Evolutionary conservation across 2,888 invertebrate species (phyloP).

Genomic region (Apeira syringaria): DNA sequence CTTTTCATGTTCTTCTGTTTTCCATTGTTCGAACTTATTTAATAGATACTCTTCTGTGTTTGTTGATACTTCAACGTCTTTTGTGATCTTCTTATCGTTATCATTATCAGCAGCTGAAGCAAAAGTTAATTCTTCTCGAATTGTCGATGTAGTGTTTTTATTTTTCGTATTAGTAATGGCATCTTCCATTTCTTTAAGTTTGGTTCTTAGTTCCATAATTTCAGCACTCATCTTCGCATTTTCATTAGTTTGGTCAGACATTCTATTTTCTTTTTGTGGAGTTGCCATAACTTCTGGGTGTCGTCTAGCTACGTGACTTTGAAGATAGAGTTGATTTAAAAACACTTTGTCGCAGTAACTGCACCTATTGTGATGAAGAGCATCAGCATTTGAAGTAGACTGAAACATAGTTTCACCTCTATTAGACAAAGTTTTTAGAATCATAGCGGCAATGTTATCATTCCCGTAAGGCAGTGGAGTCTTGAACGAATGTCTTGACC

Average conservation of each 20-base stretch:
- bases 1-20: slow-evolving; percentile 78
- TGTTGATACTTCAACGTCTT: slow-evolving; percentile 62
- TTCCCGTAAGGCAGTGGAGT: slow-evolving; percentile 63
- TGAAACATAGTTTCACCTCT: slow-evolving; percentile 58
- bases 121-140: slow-evolving; percentile 20
- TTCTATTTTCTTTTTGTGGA: slow-evolving; percentile 55
- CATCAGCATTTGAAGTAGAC: slow-evolving; percentile 49
- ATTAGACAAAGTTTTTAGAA: slow-evolving; percentile 67
- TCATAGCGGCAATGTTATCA: slow-evolving; percentile 75
- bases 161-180: slow-evolving; percentile 43
- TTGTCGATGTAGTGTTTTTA: slow-evolving; percentile 24
- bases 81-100: slow-evolving; percentile 41
- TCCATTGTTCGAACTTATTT: slow-evolving; percentile 77
- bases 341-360: slow-evolving; percentile 87
- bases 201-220: slow-evolving; percentile 69
- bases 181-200: slow-evolving; percentile 75
- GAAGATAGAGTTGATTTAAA: slow-evolving; percentile 85
- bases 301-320: slow-evolving; percentile 85
- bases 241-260: slow-evolving; percentile 58
- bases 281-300: slow-evolving; percentile 67
- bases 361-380: slow-evolving; percentile 82
- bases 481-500: slow-evolving; percentile 59
- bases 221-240: slow-evolving; percentile 83
- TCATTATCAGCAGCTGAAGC: slow-evolving; percentile 13
- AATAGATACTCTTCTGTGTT: slow-evolving; percentile 56